Evolutionary conservation across 1,140 invertebrate species (phyloP).

Genomic region (Yoshiicerus persimilis): DNA sequence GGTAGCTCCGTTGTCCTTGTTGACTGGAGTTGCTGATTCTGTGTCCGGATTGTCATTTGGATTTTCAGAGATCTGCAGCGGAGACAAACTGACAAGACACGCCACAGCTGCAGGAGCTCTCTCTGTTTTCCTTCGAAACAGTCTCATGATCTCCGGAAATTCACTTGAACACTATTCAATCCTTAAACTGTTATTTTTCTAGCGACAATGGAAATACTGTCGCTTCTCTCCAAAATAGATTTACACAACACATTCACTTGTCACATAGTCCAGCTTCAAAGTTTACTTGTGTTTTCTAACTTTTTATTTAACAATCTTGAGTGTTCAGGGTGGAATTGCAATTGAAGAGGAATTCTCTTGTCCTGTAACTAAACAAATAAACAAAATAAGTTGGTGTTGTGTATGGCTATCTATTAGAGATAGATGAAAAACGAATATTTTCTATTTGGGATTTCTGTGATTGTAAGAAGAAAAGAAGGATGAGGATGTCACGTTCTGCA

Average conservation of each 20-base stretch:
- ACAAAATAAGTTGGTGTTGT: not conserved
- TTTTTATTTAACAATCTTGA: not conserved
- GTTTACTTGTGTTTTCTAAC: too few relatives aligned
- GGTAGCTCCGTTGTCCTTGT: not conserved
- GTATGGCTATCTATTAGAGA: not conserved
- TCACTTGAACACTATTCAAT: not conserved
- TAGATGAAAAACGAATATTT: too few relatives aligned
- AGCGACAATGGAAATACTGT: not conserved
- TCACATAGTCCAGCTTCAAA: not conserved
- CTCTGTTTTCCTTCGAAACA: slow-evolving; percentile 46
- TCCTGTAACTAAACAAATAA: not conserved
- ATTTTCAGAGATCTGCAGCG: slow-evolving; percentile 28
- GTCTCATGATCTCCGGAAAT: slow-evolving; percentile 35
- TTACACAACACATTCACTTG: not conserved
- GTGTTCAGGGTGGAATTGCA: too few relatives aligned
- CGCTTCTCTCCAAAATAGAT: not conserved
- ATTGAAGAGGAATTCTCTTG: not conserved
- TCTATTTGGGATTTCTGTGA: too few relatives aligned
- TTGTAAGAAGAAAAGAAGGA: too few relatives aligned
- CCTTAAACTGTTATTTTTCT: not conserved
- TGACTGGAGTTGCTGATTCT: not conserved
- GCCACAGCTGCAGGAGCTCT: slow-evolving; percentile 30
- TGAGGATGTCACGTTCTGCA: too few relatives aligned
- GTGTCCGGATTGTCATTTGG: not conserved
- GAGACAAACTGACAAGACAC: slow-evolving; percentile 38